A percentile compares a stretch with the other conserved stretches of the same genome.
Evolutionary conservation across 37 sponge, comb jelly and placozoan genomes (phyloP).

Genomic region (Oopsacas minuta): DNA sequence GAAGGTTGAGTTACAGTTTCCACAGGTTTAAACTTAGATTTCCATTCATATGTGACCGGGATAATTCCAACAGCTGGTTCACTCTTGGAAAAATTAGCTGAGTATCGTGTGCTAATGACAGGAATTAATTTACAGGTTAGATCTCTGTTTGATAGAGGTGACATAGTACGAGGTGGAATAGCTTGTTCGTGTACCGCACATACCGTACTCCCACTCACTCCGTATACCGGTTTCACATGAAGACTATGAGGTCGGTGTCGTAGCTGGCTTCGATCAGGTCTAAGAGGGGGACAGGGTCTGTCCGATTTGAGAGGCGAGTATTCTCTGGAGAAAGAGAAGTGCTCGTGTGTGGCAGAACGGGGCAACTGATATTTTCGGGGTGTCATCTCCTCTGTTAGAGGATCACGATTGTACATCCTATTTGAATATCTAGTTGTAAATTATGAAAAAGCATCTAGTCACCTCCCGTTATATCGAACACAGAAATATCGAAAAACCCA

Average conservation of each 20-base stretch:
- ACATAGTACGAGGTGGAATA: background rate
- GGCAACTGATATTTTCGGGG: background rate
- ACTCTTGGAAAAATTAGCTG: background rate
- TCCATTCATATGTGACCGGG: slow-evolving; percentile 11
- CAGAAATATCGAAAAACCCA: no score
- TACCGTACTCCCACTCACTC: background rate
- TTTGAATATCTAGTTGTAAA: no score
- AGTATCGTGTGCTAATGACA: background rate
- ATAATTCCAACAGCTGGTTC: background rate
- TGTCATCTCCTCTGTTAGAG: slow-evolving; percentile 5
- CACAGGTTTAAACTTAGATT: background rate
- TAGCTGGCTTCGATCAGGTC: background rate
- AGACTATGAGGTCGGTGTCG: background rate
- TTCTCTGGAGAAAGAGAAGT: background rate
- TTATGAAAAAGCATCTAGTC: no score
- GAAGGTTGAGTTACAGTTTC: background rate
- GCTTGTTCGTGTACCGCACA: background rate
- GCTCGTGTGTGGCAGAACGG: slow-evolving; percentile 12
- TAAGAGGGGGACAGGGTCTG: background rate
- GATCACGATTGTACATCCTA: background rate
- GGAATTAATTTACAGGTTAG: background rate
- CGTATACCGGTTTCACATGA: background rate
- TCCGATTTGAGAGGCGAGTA: background rate
- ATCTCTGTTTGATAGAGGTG: background rate
- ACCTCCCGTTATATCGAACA: no score